A percentile compares a stretch with the other conserved stretches of the same genome.
Evolutionary conservation across 2,888 invertebrate genomes (phyloP).

Genomic region (Gortyna flavago): DNA sequence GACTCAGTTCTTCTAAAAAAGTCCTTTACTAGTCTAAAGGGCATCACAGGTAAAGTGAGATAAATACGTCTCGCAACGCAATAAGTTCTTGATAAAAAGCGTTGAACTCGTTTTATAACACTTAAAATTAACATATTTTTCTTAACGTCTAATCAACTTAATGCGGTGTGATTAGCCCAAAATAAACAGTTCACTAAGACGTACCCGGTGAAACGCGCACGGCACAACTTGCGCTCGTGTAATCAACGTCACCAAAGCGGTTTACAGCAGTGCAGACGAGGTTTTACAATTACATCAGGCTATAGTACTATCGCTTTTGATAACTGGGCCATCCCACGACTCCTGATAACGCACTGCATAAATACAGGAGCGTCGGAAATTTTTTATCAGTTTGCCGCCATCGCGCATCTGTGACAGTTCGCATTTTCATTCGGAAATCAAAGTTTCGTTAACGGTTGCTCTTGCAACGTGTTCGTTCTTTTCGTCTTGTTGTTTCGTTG

Average conservation of each 20-base stretch:
- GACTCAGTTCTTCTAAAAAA: background rate
- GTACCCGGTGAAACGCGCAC: slow-evolving; percentile 37
- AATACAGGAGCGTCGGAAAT: slow-evolving; percentile 71
- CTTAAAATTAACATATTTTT: slow-evolving; percentile 38
- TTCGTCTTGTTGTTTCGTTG: slow-evolving; percentile 59
- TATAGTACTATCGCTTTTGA: slow-evolving; percentile 69
- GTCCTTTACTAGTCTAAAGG: slow-evolving; percentile 3
- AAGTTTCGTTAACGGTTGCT: slow-evolving; percentile 68
- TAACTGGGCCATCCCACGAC: slow-evolving; percentile 76
- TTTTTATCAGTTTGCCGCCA: slow-evolving; percentile 78
- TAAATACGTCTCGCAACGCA: slow-evolving; percentile 8
- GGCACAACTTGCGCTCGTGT: slow-evolving; percentile 61
- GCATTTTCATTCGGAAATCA: slow-evolving; percentile 60
- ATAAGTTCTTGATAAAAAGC: slow-evolving; percentile 34
- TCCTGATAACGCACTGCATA: slow-evolving; percentile 82
- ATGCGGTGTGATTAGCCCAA: slow-evolving; percentile 45
- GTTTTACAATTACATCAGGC: slow-evolving; percentile 66
- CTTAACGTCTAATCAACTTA: slow-evolving; percentile 25
- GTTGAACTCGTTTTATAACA: slow-evolving; percentile 49
- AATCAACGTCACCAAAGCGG: slow-evolving; percentile 74
- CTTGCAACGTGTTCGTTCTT: slow-evolving; percentile 71
- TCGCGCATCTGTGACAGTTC: slow-evolving; percentile 70
- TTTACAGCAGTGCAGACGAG: slow-evolving; percentile 73
- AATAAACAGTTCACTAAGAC: slow-evolving; percentile 54
- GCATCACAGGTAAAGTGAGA: background rate